Base-by-base conservation (phyloP, 2,888 invertebrate species). In the Tetragonisca angustula region DNA sequence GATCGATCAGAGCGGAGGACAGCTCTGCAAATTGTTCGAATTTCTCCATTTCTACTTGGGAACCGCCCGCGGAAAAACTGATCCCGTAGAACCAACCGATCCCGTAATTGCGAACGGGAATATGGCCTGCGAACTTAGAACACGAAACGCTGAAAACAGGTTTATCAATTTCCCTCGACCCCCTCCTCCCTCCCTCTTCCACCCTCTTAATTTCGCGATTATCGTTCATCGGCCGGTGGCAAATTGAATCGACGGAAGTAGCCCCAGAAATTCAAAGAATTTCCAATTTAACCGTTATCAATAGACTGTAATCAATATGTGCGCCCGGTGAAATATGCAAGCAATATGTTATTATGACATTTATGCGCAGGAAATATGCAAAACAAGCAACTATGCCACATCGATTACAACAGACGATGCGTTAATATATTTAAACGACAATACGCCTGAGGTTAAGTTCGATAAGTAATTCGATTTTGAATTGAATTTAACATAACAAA, bases 21-120 rank as follows among this genome's bases (percentile, higher is more conserved):
- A 50, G 64, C 49, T 27, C 36, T 65, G 56, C 56, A 77, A 80
- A 80, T 70, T 77, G 70, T 77, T 65, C 69, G n/a, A 76, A 77
- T 77, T 77, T 69, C 64, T 59, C 64, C 17, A 43, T n/a, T 77
- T 76, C 64, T 36, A 65, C 65, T 67, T 76, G 2, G 21, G 19
- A 65, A 64, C 21, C 0, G 67, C 67, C 43, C 27, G 71, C 71
- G 78, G 78, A 67, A 67, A 67, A 72, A 78, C 32, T 72, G 78
- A 78, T 72, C 67, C 61, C 27, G 27, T 52, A 19, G 43, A 61
- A 9, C 21, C n/a, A 32, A 77, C 32, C n/a, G 24, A 32, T 52
- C n/a, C 17, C 36, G 65, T 21, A 72, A 61, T 78, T 32, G 43
- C 43, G 74, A 21, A 27, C 54, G 13, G 19, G 19, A 54, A 54